A percentile compares a stretch with the other conserved stretches of the same genome.
Conservation (phyloP, 2,888 invertebrate genomes). For the Archips xylosteana region DNA sequence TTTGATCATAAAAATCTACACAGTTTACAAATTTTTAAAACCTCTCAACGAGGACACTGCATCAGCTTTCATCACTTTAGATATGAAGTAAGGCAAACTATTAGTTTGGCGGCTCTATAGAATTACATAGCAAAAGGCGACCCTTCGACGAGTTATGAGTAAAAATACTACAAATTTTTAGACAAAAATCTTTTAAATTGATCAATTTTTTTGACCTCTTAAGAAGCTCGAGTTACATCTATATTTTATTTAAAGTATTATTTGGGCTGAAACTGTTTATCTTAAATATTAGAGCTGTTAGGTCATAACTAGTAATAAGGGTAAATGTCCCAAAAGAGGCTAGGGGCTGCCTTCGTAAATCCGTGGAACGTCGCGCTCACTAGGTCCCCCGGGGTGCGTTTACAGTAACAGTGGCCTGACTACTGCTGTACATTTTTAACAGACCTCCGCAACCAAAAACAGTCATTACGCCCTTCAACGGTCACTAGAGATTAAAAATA, state of each 20-base stretch:
- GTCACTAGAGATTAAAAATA: not conserved
- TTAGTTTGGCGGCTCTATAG: no score
- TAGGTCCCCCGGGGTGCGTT: conserved; percentile 8
- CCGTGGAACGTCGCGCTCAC: not conserved
- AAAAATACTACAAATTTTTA: no score
- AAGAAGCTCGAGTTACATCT: not conserved
- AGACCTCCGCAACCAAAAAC: not conserved
- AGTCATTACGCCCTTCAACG: not conserved
- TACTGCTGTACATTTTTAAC: not conserved
- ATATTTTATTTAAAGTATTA: not conserved
- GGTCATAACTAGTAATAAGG: not conserved
- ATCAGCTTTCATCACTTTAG: no score
- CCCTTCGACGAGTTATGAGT: no score
- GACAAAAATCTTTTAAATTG: no score
- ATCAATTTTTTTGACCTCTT: not conserved
- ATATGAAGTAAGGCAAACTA: no score
- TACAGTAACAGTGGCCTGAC: conserved; percentile 1
- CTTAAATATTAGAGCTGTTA: not conserved
- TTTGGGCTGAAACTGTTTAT: not conserved
- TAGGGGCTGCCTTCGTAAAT: not conserved
- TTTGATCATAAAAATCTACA: no score
- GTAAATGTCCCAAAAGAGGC: conserved; percentile 3
- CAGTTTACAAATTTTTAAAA: no score
- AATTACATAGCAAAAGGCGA: no score
- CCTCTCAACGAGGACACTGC: no score